Evolutionary conservation across 2,797 vertebrate species (phyloP).

Genomic region (Gobionotothen gibberifrons): DNA sequence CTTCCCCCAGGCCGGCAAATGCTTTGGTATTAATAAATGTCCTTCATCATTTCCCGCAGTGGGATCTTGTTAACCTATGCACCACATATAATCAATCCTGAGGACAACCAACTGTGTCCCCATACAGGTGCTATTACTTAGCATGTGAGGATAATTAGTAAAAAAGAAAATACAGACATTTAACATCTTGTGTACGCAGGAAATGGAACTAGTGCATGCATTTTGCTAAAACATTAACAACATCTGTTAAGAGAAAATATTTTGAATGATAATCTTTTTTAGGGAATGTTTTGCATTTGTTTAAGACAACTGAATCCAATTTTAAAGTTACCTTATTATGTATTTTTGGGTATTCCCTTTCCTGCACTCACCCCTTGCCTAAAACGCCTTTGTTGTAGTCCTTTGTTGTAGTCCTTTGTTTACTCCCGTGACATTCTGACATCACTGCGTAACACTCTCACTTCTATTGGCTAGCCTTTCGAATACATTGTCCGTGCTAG

Average conservation of each 20-base stretch:
- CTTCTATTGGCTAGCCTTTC: no score
- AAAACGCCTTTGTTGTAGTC: no score
- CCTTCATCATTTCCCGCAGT: conserved; percentile 71
- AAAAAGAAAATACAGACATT: not conserved
- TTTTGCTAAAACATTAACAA: conserved; percentile 6
- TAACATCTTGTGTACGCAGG: not conserved
- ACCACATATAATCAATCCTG: conserved; percentile 61
- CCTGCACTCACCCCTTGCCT: no score
- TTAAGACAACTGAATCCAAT: not conserved
- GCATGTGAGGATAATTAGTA: conserved; percentile 9
- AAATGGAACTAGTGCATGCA: not conserved
- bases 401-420: no score
- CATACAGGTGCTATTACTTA: conserved; percentile 36
- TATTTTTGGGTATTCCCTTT: no score
- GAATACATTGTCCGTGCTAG: no score
- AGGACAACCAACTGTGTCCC: conserved; percentile 54
- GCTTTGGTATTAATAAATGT: conserved; percentile 79
- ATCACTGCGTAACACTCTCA: no score
- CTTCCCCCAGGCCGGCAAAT: conserved; percentile 60
- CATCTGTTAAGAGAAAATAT: not conserved
- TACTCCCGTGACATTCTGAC: no score
- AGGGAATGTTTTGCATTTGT: not conserved
- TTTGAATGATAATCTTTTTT: not conserved
- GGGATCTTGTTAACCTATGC: conserved; percentile 77
- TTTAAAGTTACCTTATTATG: not conserved